These are phyloP conservation scores for Pyrrhia umbra DNA, from an alignment of 2,888 invertebrate genomes.

Conservation along the genomic window DNA sequence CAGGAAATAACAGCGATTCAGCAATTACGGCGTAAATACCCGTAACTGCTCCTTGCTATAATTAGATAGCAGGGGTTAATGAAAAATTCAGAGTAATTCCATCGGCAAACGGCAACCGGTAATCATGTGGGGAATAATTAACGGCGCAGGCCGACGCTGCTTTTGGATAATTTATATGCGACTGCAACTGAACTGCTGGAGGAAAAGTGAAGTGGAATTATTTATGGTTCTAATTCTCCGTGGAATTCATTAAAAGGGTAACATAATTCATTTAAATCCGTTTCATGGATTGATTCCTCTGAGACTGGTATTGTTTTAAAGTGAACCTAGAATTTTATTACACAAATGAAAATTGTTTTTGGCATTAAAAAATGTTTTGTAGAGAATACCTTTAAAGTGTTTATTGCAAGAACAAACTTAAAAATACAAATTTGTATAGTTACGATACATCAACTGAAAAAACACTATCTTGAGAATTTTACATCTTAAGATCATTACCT, in stretches of 20 bases:
- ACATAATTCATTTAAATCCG: not conserved
- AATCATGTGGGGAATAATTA: slow-evolving; percentile 60
- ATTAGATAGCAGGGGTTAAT: slow-evolving; percentile 46
- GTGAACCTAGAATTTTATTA: not conserved
- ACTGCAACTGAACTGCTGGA: slow-evolving; percentile 26
- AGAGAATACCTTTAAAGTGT: not conserved
- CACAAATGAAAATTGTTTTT: not conserved
- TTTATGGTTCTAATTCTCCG: slow-evolving; percentile 2
- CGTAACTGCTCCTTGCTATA: slow-evolving; percentile 30
- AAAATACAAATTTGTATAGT: too few relatives aligned
- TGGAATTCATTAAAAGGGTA: not conserved
- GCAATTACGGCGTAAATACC: slow-evolving; percentile 26
- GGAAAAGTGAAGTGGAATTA: slow-evolving; percentile 22
- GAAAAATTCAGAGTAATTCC: slow-evolving; percentile 59
- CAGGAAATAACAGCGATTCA: slow-evolving; percentile 24
- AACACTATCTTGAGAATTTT: too few relatives aligned
- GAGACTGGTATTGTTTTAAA: not conserved
- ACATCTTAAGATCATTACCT: not conserved
- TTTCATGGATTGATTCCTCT: not conserved
- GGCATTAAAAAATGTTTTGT: not conserved
- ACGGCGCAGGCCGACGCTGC: slow-evolving; percentile 16
- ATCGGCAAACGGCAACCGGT: slow-evolving; percentile 50
- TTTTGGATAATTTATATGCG: slow-evolving; percentile 30
- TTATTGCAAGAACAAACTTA: too few relatives aligned
- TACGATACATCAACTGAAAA: too few relatives aligned